Conservation (phyloP, 2,797 vertebrate species). For the Orientallactaga sibirica region DNA sequence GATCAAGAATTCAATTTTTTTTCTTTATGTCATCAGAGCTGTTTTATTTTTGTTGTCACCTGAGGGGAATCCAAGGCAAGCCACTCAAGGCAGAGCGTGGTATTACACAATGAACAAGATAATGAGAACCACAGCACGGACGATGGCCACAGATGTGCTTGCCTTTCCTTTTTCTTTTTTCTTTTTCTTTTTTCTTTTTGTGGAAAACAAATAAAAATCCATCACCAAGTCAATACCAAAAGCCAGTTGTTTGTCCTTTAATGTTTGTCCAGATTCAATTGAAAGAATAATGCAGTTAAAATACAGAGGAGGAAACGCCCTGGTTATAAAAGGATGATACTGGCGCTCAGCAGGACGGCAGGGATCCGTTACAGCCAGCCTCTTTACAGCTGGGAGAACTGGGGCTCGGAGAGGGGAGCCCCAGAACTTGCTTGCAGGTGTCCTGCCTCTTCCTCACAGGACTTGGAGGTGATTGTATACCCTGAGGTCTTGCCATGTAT, state of each 20-base stretch:
- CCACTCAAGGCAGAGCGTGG: neutral
- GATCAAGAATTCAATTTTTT: neutral
- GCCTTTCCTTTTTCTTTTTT: neutral
- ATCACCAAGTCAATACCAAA: neutral
- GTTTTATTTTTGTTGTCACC: constrained; percentile 48
- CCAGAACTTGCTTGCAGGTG: neutral
- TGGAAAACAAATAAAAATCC: constrained; percentile 21
- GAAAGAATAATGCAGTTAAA: neutral
- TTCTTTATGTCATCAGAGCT: neutral
- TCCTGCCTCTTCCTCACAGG: neutral
- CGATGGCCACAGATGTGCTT: neutral
- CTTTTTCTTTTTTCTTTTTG: neutral
- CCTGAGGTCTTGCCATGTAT: too few species aligned
- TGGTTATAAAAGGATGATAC: neutral
- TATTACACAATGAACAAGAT: neutral
- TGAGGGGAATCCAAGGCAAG: neutral
- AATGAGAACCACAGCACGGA: neutral
- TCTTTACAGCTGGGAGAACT: neutral
- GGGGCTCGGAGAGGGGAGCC: neutral
- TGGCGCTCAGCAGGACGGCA: neutral
- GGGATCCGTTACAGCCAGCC: neutral
- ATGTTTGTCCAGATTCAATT: neutral
- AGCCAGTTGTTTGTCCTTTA: neutral
- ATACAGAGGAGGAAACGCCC: neutral
- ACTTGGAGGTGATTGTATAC: too few species aligned